A percentile compares a stretch with the other conserved stretches of the same genome.
These are phyloP conservation scores for Andrena hattorfiana DNA, from an alignment of 2,888 invertebrate species.

Conservation along the genomic window DNA sequence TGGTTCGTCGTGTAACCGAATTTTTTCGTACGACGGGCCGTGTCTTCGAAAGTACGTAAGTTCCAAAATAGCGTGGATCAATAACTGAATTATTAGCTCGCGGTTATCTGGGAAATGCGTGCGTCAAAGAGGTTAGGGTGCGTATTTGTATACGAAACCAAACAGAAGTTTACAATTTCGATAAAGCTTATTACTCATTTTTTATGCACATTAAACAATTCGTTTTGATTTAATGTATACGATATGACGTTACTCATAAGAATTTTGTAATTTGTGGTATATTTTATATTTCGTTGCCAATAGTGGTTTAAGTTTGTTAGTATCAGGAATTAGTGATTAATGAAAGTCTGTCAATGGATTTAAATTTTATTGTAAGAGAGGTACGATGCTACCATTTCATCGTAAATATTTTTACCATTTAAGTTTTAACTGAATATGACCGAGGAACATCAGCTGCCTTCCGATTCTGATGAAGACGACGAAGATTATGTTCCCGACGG, in stretches of 20 bases:
- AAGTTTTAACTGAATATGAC: constrained; percentile 74
- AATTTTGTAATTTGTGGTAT: neutral
- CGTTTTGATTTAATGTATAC: neutral
- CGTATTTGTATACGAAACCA: constrained; percentile 32
- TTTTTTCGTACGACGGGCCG: constrained; percentile 38
- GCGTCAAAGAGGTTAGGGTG: constrained; percentile 46
- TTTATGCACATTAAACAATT: neutral
- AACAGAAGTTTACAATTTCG: constrained; percentile 1
- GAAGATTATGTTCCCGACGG: constrained; percentile 91
- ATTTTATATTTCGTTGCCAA: neutral
- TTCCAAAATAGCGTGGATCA: constrained; percentile 23
- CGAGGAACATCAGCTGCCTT: constrained; percentile 85
- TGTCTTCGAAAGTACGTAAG: constrained; percentile 54
- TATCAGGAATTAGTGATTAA: neutral
- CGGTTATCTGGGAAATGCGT: neutral
- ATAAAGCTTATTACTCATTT: neutral
- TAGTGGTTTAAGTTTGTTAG: neutral
- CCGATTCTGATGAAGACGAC: constrained; percentile 91
- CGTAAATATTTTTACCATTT: constrained; percentile 9
- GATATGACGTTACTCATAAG: neutral
- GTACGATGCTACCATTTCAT: neutral
- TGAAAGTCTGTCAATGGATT: neutral
- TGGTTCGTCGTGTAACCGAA: constrained; percentile 42
- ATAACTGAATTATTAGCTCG: constrained; percentile 1
- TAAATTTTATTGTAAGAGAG: neutral